These are phyloP conservation scores for Scotopteryx bipunctaria DNA, from an alignment of 2,888 invertebrate species.

Conservation along the genomic window DNA sequence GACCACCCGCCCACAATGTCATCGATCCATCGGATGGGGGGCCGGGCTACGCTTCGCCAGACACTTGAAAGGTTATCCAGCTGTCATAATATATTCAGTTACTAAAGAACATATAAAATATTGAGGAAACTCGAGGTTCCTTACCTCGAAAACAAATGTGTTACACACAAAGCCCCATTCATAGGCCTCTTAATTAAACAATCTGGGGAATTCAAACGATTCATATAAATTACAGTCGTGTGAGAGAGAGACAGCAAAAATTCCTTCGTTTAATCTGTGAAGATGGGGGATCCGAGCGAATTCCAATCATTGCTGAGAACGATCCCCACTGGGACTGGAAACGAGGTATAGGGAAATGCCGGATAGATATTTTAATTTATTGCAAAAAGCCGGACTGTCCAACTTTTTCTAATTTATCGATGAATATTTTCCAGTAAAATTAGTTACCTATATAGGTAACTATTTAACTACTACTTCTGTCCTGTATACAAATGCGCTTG, in stretches of 20 bases:
- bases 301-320: conserved; percentile 44
- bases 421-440: no score
- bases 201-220: conserved; percentile 34
- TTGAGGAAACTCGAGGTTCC: not conserved
- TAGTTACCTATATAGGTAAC: no score
- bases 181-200: conserved; percentile 22
- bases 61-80: no score
- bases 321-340: conserved; percentile 18
- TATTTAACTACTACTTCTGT: no score
- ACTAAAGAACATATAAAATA: no score
- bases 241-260: conserved; percentile 37
- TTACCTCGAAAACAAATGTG: not conserved
- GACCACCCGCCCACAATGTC: no score
- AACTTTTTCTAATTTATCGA: no score
- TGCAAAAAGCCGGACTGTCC: conserved; percentile 1
- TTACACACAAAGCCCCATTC: conserved; percentile 1
- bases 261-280: conserved; percentile 40
- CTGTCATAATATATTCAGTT: no score
- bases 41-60: no score
- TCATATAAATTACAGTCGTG: conserved; percentile 38
- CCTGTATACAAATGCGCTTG: no score
- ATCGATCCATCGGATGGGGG: no score
- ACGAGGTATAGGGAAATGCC: not conserved
- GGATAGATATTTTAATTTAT: not conserved
- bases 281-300: conserved; percentile 37